Evolutionary conservation across 2,888 invertebrate species (phyloP).

Genomic region (Idaea straminata): DNA sequence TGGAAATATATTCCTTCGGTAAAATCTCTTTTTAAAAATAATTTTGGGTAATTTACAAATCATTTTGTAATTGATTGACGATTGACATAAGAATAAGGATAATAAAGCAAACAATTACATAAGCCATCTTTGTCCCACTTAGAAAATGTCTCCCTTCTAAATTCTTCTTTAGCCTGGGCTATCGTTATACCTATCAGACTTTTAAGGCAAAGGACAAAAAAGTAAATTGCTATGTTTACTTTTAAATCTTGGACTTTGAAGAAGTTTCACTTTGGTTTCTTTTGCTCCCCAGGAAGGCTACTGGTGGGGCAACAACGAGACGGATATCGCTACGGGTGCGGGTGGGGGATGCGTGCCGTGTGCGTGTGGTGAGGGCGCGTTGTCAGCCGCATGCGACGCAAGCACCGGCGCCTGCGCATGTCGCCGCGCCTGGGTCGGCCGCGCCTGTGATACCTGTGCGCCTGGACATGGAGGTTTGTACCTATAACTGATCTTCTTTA

Average conservation of each 20-base stretch:
- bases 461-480: conserved; percentile 55
- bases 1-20: too few species aligned
- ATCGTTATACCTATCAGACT: too few species aligned
- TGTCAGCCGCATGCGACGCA: conserved; percentile 84
- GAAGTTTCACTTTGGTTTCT: neutral
- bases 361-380: conserved; percentile 88
- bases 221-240: neutral
- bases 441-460: conserved; percentile 85
- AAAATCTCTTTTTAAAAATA: too few species aligned
- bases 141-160: too few species aligned
- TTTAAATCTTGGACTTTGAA: neutral
- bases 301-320: conserved; percentile 51
- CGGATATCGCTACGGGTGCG: conserved; percentile 66
- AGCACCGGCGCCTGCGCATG: conserved; percentile 89
- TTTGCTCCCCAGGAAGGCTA: conserved; percentile 56
- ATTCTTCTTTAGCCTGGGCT: too few species aligned
- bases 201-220: too few species aligned
- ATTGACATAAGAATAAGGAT: too few species aligned
- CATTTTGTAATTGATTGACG: too few species aligned
- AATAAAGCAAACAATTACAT: too few species aligned
- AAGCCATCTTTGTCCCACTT: too few species aligned
- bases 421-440: conserved; percentile 84
- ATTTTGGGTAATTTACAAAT: too few species aligned
- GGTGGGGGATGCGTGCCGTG: conserved; percentile 83
- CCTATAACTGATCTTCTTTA: too few species aligned